Percentiles rank a stretch among this genome's conserved stretches.
phyloP scores from a whole-genome alignment of 53 echinoderm and acorn worm genomes.

The Holothuria leucospilota region DNA sequence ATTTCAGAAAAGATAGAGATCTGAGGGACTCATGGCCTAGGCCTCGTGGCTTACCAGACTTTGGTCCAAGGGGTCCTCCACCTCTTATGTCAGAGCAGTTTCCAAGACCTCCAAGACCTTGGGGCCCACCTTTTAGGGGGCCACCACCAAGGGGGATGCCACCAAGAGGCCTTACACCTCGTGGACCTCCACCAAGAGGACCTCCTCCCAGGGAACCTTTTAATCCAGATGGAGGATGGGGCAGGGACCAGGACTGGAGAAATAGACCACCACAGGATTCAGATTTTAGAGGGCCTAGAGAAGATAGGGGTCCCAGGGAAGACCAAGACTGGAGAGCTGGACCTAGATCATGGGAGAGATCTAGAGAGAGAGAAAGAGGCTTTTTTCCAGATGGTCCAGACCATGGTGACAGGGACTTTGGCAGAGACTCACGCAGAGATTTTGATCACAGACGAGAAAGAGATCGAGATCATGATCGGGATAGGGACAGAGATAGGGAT shows the following conservation, averaged over 20 bases:
- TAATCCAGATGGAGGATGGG: slow-evolving; percentile 32
- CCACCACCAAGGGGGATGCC: slow-evolving; percentile 72
- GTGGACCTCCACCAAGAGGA: slow-evolving; percentile 16
- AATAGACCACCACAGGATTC: slow-evolving; percentile 30
- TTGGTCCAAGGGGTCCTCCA: slow-evolving; percentile 21
- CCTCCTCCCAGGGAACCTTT: slow-evolving; percentile 27
- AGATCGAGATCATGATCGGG: slow-evolving; percentile 59
- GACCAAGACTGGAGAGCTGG: slow-evolving; percentile 43
- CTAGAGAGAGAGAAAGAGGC: neutral
- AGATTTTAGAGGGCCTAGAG: slow-evolving; percentile 21
- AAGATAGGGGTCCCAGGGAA: neutral
- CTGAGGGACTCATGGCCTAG: slow-evolving; percentile 45
- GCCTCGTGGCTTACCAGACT: slow-evolving; percentile 38
- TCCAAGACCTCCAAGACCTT: slow-evolving; percentile 33
- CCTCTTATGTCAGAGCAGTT: slow-evolving; percentile 6
- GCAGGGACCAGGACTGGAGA: slow-evolving; percentile 43
- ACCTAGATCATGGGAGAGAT: slow-evolving; percentile 41
- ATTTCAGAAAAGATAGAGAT: slow-evolving; percentile 65
- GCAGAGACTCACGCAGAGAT: slow-evolving; percentile 56
- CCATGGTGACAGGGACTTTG: slow-evolving; percentile 34
- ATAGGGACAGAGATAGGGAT: slow-evolving; percentile 67
- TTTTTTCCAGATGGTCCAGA: slow-evolving; percentile 36
- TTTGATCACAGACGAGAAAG: slow-evolving; percentile 70
- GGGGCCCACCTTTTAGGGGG: slow-evolving; percentile 58
- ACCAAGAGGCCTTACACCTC: slow-evolving; percentile 49